phyloP scores from a whole-genome alignment of 2,113 vertebrate genomes.

The Ciconia boyciana region DNA sequence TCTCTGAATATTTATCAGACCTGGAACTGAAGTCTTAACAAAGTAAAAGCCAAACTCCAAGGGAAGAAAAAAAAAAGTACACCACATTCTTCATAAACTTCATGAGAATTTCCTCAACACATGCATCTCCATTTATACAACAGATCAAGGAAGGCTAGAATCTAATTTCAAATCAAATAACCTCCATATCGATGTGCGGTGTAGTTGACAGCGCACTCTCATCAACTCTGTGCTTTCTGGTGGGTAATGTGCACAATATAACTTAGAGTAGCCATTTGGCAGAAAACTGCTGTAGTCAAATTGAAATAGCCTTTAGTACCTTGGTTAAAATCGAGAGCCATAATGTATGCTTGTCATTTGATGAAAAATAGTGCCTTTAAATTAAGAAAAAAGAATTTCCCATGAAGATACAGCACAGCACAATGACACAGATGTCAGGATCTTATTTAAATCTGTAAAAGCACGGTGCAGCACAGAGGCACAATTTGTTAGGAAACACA shows the following conservation, averaged over 20 bases:
- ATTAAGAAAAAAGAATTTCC: slow-evolving; percentile 60
- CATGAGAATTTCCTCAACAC: slow-evolving; percentile 66
- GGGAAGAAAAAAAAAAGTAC: not conserved
- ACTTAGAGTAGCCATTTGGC: slow-evolving; percentile 75
- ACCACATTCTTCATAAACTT: slow-evolving; percentile 64
- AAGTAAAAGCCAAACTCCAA: slow-evolving; percentile 49
- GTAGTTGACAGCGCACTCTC: slow-evolving; percentile 71
- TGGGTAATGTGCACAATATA: slow-evolving; percentile 73
- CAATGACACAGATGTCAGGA: slow-evolving; percentile 53
- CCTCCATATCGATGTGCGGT: slow-evolving; percentile 70
- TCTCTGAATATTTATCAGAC: slow-evolving; percentile 69
- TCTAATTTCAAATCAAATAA: slow-evolving; percentile 83
- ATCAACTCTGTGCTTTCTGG: slow-evolving; percentile 74
- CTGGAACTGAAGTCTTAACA: not conserved
- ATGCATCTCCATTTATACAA: slow-evolving; percentile 72
- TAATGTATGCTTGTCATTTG: slow-evolving; percentile 70
- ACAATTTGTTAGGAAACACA: slow-evolving; percentile 59
- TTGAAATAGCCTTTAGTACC: slow-evolving; percentile 74
- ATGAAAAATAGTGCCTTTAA: slow-evolving; percentile 64
- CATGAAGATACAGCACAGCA: not conserved
- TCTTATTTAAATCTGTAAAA: slow-evolving; percentile 69
- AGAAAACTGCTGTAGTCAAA: slow-evolving; percentile 75
- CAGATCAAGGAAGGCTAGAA: slow-evolving; percentile 75
- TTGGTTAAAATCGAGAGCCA: slow-evolving; percentile 69
- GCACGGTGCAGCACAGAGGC: not conserved